Evolutionary conservation across 2,888 invertebrate genomes (phyloP), one percentile per base, ranked within the genome.

Genomic region (Scaptomyza reducta): DNA sequence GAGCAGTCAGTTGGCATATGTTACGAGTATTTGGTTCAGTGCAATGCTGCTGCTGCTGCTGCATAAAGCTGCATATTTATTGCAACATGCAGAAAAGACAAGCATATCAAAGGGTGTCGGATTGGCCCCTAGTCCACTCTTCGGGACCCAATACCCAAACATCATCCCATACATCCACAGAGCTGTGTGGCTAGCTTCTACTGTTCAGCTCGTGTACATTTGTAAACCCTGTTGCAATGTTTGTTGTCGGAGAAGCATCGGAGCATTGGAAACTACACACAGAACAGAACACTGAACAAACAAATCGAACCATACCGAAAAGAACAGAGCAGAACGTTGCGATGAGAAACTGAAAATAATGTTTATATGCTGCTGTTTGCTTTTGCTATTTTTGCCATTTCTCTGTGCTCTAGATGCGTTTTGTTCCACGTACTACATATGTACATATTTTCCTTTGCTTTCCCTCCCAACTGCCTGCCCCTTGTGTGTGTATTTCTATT

Each of bases 31-130:
- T 59, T 45, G 35, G n/a, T 50, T 14, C 14, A 31, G 29, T 22
- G 22, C 31, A 18, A 31, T 47, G 47, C 46, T 60, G 22, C 22
- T n/a, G 18, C 40, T 27, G 13, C 33, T 54, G 53, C 44, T 22
- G 74, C 73, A 88, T 89, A 86, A 85, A 85, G 86, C 73, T 87
- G 88, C 86, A 87, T 89, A 89, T 85, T 85, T 85, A 85, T 85
- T 87, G 89, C 88, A 82, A 72, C 79, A 85, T 82, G 83, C 89
- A 85, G 33, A n/a, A 89, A 87, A 72, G 68, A 71, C 66, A 87
- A 76, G 74, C 76, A 88, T 82, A 82, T 82, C 84, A 89, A 85
- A 89, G 87, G 85, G 69, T 56, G 51, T 33, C 31, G 60, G 42
- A 65, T 75, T 60, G 76, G 71, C 51, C 46, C 47, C 62, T 41